phyloP scores from a whole-genome alignment of 37 sponge, comb jelly and placozoan species.

The Haliclona indistincta region DNA sequence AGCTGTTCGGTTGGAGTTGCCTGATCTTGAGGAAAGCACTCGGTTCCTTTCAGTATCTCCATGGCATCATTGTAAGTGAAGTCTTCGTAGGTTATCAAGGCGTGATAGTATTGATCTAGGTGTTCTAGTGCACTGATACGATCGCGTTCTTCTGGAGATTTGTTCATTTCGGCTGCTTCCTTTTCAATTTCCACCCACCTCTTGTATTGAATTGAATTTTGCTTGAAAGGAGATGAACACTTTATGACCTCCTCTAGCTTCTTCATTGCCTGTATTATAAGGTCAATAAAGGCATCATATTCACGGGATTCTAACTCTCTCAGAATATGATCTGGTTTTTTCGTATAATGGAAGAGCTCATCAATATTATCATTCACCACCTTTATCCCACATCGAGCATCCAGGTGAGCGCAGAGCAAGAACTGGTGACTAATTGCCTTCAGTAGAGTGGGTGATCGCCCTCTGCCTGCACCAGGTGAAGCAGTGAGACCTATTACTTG shows the following conservation, averaged over 20 bases:
- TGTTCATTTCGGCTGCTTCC: constrained; percentile 16
- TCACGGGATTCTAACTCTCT: constrained; percentile 12
- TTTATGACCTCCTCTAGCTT: constrained; percentile 19
- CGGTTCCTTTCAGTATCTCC: constrained; percentile 11
- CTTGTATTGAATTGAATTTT: constrained; percentile 1
- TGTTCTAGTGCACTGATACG: constrained; percentile 9
- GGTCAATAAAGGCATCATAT: constrained; percentile 20
- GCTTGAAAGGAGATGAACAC: not conserved
- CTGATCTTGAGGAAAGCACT: not conserved
- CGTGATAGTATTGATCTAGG: constrained; percentile 21
- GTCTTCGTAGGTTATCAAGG: constrained; percentile 45
- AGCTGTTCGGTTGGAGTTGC: not conserved
- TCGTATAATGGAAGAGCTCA: constrained; percentile 24
- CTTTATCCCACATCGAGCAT: constrained; percentile 66
- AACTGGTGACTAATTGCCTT: constrained; percentile 50
- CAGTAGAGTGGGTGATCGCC: constrained; percentile 8
- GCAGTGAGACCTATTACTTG: constrained; percentile 79
- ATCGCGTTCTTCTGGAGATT: constrained; percentile 12
- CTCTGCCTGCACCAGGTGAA: constrained; percentile 62
- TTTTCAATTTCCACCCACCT: constrained; percentile 24
- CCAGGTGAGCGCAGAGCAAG: constrained; percentile 62
- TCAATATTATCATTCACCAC: constrained; percentile 28
- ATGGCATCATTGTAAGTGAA: constrained; percentile 47
- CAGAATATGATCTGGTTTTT: constrained; percentile 2
- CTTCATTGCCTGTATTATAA: constrained; percentile 10